Percentiles rank a stretch among this genome's conserved stretches.
Conservation (phyloP, 2,888 invertebrate genomes). For the Cryptocheilus praepositus region DNA sequence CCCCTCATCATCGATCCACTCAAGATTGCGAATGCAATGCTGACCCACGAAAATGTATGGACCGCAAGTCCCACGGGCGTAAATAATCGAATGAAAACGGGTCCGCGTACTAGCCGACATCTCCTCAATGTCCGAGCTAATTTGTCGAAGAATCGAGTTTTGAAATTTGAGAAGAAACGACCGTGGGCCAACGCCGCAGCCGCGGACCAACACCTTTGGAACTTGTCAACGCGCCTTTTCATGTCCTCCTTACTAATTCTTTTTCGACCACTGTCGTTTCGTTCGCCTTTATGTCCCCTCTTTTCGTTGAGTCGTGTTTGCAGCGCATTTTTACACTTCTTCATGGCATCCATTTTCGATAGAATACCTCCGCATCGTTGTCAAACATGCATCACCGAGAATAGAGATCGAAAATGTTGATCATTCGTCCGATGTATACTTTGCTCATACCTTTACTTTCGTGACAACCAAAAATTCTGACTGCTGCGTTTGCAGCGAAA, state of each 20-base stretch:
- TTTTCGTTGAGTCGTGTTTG: slow-evolving; percentile 44
- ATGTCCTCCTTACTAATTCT: slow-evolving; percentile 37
- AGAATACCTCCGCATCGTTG: too few relatives aligned
- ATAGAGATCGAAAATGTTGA: too few relatives aligned
- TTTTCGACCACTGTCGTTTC: slow-evolving; percentile 29
- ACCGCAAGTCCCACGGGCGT: slow-evolving; percentile 37
- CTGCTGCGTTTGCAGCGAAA: too few relatives aligned
- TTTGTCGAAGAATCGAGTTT: slow-evolving; percentile 66
- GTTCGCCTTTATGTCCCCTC: slow-evolving; percentile 15
- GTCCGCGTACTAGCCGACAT: slow-evolving; percentile 32
- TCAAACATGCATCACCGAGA: too few relatives aligned
- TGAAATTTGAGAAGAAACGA: slow-evolving; percentile 64
- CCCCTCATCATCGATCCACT: neutral
- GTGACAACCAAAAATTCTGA: too few relatives aligned
- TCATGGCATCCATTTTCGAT: slow-evolving; percentile 23
- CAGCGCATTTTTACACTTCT: slow-evolving; percentile 47
- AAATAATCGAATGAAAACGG: slow-evolving; percentile 54
- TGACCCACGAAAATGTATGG: slow-evolving; percentile 26
- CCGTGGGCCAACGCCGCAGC: slow-evolving; percentile 15
- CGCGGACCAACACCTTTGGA: slow-evolving; percentile 35
- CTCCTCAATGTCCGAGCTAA: slow-evolving; percentile 63
- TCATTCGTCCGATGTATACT: too few relatives aligned
- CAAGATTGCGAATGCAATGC: neutral
- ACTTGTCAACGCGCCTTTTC: slow-evolving; percentile 64
- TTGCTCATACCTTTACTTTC: too few relatives aligned